These are phyloP conservation scores for Ooceraea biroi DNA, from an alignment of 1,140 invertebrate genomes.

Conservation along the genomic window DNA sequence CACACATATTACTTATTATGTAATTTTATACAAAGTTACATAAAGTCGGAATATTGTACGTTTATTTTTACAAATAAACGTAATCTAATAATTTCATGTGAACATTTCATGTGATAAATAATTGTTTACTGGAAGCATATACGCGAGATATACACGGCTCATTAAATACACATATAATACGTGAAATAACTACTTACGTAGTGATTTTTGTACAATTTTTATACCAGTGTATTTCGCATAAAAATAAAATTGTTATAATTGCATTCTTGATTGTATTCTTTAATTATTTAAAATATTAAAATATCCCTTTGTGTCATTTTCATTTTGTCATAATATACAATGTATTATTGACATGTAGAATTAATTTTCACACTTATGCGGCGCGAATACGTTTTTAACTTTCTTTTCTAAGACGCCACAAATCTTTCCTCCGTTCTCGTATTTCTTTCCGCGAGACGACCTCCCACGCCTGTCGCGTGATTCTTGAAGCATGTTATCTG, in stretches of 20 bases:
- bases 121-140: too few relatives aligned
- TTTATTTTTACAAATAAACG: too few relatives aligned
- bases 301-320: background rate
- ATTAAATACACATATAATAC: background rate
- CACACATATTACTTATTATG: too few relatives aligned
- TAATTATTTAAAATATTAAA: background rate
- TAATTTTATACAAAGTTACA: too few relatives aligned
- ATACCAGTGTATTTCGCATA: background rate
- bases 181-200: background rate
- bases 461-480: conserved; percentile 23
- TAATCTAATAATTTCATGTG: too few relatives aligned
- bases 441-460: background rate
- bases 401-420: background rate
- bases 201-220: background rate
- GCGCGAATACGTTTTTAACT: background rate
- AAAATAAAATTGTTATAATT: background rate
- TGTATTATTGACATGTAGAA: background rate
- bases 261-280: background rate
- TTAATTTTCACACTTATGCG: background rate
- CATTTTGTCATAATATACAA: background rate
- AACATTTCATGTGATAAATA: too few relatives aligned
- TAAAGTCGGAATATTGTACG: too few relatives aligned
- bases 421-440: background rate
- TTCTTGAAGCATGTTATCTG: conserved; percentile 53
- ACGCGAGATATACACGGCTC: background rate